Percentiles rank a stretch among this genome's conserved stretches.
These are phyloP conservation scores for Polyergus mexicanus DNA, from an alignment of 1,140 invertebrate genomes.

Conservation along the genomic window DNA sequence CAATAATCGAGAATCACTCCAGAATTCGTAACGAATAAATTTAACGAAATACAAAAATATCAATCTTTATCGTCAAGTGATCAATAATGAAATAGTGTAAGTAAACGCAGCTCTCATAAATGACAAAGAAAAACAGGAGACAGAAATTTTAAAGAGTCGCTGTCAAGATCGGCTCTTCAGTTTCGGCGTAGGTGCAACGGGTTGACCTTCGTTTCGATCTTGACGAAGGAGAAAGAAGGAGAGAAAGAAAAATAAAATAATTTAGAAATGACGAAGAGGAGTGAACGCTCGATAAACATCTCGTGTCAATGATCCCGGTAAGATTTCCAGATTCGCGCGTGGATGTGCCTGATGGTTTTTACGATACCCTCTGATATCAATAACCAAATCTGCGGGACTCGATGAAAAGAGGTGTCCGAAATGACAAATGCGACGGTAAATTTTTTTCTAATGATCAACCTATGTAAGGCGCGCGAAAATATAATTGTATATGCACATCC, in stretches of 20 bases:
- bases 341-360: background rate
- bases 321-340: slow-evolving; percentile 47
- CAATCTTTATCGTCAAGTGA: background rate
- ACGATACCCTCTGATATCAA: slow-evolving; percentile 2
- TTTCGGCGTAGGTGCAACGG: slow-evolving; percentile 17
- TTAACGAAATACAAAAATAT: background rate
- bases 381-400: background rate
- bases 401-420: background rate
- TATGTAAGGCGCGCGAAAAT: background rate
- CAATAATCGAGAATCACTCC: background rate
- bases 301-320: background rate
- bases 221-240: background rate
- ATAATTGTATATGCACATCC: background rate
- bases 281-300: slow-evolving; percentile 9
- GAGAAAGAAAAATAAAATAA: slow-evolving; percentile 26
- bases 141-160: slow-evolving; percentile 16
- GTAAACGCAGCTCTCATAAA: background rate
- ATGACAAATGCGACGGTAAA: slow-evolving; percentile 20
- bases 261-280: background rate
- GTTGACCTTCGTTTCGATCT: slow-evolving; percentile 45
- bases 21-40: background rate
- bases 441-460: slow-evolving; percentile 13
- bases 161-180: background rate
- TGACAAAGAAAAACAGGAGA: background rate
- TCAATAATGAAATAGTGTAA: background rate